Evolutionary conservation across 2,797 vertebrate genomes (phyloP).

Genomic region (Coracias cyanogaster): DNA sequence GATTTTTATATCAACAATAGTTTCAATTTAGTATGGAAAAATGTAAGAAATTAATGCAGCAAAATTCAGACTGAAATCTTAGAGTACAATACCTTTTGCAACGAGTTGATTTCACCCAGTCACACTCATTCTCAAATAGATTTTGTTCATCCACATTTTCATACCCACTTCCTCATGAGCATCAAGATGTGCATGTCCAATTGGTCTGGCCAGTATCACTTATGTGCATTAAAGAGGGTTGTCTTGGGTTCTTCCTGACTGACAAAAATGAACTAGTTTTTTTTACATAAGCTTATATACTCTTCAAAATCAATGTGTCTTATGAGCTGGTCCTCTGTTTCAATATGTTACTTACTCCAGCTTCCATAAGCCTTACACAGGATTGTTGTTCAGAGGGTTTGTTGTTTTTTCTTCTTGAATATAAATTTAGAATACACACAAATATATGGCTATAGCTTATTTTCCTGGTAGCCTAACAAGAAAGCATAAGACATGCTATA

Average conservation of each 20-base stretch:
- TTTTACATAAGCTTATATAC: not conserved
- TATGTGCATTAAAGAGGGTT: not conserved
- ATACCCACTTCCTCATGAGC: not conserved
- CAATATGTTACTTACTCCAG: not conserved
- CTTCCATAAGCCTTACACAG: not conserved
- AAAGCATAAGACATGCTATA: not conserved
- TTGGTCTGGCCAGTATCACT: not conserved
- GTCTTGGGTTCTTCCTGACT: not conserved
- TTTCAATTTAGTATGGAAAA: not conserved
- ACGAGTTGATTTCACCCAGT: not conserved
- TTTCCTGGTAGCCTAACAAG: not conserved
- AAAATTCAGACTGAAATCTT: not conserved
- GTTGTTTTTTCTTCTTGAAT: not conserved
- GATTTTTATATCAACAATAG: not conserved
- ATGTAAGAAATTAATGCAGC: not conserved
- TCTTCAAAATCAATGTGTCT: not conserved
- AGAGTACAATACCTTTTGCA: not conserved
- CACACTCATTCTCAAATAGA: not conserved
- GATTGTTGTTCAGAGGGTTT: not conserved
- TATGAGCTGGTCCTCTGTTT: not conserved
- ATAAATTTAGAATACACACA: not conserved
- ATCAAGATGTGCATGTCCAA: not conserved
- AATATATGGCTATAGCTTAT: not conserved
- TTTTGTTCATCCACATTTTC: not conserved
- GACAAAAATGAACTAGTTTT: not conserved